These are phyloP conservation scores for Dolichotis patagonum DNA, from an alignment of 2,113 vertebrate genomes.

Conservation along the genomic window DNA sequence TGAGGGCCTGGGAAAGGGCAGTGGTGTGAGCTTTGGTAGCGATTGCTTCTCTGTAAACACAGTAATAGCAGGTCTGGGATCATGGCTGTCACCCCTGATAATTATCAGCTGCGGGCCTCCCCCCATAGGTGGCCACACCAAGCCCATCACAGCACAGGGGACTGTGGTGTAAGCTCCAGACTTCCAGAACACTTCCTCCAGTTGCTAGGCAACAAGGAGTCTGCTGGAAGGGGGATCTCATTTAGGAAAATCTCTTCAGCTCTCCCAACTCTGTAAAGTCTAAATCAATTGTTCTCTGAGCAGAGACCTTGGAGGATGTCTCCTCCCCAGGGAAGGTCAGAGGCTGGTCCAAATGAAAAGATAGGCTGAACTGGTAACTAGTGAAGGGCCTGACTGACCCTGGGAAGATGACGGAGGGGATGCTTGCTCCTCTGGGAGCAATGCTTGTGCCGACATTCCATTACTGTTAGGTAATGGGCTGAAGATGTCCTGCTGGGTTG, in stretches of 20 bases:
- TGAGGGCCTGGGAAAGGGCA: slow-evolving; percentile 79
- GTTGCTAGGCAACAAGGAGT: slow-evolving; percentile 77
- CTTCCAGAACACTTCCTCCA: slow-evolving; percentile 44
- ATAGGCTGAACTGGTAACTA: not conserved
- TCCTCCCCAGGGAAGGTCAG: slow-evolving; percentile 28
- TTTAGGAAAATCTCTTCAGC: slow-evolving; percentile 68
- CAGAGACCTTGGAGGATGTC: slow-evolving; percentile 20
- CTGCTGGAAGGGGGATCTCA: slow-evolving; percentile 56
- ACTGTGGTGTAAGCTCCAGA: slow-evolving; percentile 11
- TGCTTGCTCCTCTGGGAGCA: not conserved
- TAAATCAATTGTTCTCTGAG: slow-evolving; percentile 38
- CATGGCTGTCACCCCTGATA: slow-evolving; percentile 68
- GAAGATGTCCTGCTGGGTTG: not conserved
- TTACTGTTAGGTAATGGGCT: not conserved
- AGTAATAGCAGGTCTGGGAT: slow-evolving; percentile 74
- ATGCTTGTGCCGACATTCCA: not conserved
- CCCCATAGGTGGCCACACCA: slow-evolving; percentile 50
- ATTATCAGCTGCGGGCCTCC: slow-evolving; percentile 69
- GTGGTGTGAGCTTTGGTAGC: slow-evolving; percentile 70
- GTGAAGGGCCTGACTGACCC: not conserved
- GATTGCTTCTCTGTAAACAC: slow-evolving; percentile 73
- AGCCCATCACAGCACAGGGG: slow-evolving; percentile 61
- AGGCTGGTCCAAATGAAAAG: not conserved
- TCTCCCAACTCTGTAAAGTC: slow-evolving; percentile 65
- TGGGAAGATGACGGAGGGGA: not conserved